Conservation (phyloP, 2,113 vertebrate genomes). For the Paradisaea rubra region DNA sequence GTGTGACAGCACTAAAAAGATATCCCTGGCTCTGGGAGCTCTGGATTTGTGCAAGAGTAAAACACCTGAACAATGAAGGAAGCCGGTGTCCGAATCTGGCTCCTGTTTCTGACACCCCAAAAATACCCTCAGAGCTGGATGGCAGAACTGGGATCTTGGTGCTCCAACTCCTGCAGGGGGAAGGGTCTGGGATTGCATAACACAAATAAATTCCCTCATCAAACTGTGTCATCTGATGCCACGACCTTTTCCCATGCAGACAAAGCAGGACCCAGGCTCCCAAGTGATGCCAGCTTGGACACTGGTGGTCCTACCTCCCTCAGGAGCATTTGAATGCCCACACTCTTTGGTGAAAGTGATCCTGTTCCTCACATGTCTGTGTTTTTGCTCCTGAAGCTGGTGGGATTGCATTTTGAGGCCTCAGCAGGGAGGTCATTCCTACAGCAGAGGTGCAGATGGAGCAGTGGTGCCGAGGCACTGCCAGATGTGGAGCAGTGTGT, state of each 20-base stretch:
- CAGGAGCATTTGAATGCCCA: background rate
- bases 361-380: background rate
- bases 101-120: background rate
- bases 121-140: background rate
- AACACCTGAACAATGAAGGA: background rate
- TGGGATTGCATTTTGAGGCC: background rate
- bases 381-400: background rate
- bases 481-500: rapidly evolving
- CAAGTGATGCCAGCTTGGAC: background rate
- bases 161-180: background rate
- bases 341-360: background rate
- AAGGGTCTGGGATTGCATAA: background rate
- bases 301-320: background rate
- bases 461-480: background rate
- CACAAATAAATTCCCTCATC: background rate
- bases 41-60: background rate
- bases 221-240: background rate
- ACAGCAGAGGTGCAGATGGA: background rate
- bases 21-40: rapidly evolving
- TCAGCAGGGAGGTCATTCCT: background rate
- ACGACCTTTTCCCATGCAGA: background rate
- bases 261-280: background rate
- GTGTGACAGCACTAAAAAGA: background rate
- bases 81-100: background rate
- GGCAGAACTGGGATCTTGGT: background rate